These are phyloP conservation scores for Athetis lepigone DNA, from an alignment of 2,888 invertebrate species.

Conservation along the genomic window DNA sequence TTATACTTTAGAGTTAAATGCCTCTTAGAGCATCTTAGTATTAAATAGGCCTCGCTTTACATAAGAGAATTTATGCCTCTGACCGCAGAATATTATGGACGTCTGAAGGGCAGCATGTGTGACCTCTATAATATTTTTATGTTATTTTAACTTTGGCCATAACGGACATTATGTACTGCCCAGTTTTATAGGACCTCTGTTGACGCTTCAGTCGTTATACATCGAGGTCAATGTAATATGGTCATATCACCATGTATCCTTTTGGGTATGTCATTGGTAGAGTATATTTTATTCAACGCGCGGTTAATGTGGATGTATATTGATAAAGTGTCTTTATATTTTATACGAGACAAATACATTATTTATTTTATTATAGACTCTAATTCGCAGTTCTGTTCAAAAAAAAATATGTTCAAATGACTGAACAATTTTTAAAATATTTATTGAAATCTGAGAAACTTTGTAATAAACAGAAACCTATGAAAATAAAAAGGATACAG, in stretches of 20 bases:
- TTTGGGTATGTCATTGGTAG: constrained; percentile 44
- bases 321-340: constrained; percentile 46
- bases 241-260: constrained; percentile 39
- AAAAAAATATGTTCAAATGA: no score
- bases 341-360: not conserved
- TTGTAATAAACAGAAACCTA: no score
- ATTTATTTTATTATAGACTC: constrained; percentile 5
- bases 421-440: no score
- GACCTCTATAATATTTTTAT: constrained; percentile 64
- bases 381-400: not conserved
- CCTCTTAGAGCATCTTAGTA: constrained; percentile 38
- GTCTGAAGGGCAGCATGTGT: constrained; percentile 61
- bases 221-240: constrained; percentile 39
- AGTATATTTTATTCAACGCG: constrained; percentile 57
- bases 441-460: no score
- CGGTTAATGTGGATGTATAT: constrained; percentile 42
- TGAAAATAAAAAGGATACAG: no score
- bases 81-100: constrained; percentile 47
- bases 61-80: constrained; percentile 52
- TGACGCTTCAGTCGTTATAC: constrained; percentile 32
- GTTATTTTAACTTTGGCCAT: constrained; percentile 61
- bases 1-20: no score
- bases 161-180: constrained; percentile 41
- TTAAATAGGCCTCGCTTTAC: constrained; percentile 43
- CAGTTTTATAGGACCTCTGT: constrained; percentile 44